Percentiles rank a stretch among this genome's conserved stretches.
phyloP scores from a whole-genome alignment of 2,888 invertebrate species.

The Netelia fuscicornis region DNA sequence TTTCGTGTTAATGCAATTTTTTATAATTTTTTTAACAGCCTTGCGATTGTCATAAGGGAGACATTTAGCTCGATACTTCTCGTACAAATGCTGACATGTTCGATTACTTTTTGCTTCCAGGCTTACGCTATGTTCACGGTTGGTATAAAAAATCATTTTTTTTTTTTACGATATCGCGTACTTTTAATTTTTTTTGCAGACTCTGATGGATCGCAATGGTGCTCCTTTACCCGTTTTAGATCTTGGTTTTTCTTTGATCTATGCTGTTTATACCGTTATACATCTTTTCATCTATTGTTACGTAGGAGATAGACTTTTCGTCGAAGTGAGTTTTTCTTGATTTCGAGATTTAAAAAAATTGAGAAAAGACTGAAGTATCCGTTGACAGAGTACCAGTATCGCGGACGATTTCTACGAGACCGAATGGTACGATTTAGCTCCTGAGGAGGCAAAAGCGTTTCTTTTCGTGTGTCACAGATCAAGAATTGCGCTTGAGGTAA shows the following conservation, averaged over 20 bases:
- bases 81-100: slow-evolving; percentile 61
- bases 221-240: slow-evolving; percentile 36
- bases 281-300: slow-evolving; percentile 76
- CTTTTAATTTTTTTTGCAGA: not conserved
- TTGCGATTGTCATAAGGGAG: slow-evolving; percentile 52
- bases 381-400: slow-evolving; percentile 4
- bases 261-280: slow-evolving; percentile 68
- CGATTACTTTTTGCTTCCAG: slow-evolving; percentile 65
- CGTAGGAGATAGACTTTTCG: slow-evolving; percentile 71
- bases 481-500: slow-evolving; percentile 60
- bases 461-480: slow-evolving; percentile 60
- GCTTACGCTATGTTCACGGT: slow-evolving; percentile 63
- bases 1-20: too few relatives aligned
- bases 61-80: slow-evolving; percentile 65
- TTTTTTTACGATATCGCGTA: not conserved
- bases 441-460: slow-evolving; percentile 53
- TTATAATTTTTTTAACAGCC: slow-evolving; percentile 35
- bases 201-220: slow-evolving; percentile 45
- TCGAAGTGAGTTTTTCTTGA: slow-evolving; percentile 50
- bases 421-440: slow-evolving; percentile 61
- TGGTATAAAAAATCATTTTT: slow-evolving; percentile 5
- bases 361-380: not conserved
- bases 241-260: slow-evolving; percentile 56
- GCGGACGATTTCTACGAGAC: slow-evolving; percentile 58
- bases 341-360: not conserved